A percentile compares a stretch with the other conserved stretches of the same genome.
phyloP scores from a whole-genome alignment of 2,113 vertebrate species.

The Narcine bancroftii region DNA sequence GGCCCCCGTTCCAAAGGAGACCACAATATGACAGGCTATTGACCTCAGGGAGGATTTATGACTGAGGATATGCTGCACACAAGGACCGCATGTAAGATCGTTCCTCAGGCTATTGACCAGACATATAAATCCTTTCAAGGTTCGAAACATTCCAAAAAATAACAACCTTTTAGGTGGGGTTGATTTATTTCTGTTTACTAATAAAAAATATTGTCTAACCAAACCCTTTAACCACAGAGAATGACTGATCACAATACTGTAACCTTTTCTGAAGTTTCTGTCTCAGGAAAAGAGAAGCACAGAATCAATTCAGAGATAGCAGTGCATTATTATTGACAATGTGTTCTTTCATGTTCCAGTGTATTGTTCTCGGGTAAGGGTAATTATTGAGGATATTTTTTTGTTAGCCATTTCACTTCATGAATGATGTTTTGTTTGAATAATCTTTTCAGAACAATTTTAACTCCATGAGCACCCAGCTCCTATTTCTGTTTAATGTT shows the following conservation, averaged over 20 bases:
- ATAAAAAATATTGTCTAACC: neutral
- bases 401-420: neutral
- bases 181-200: constrained; percentile 19
- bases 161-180: neutral
- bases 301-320: constrained; percentile 6
- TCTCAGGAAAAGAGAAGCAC: neutral
- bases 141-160: neutral
- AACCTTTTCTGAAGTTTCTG: neutral
- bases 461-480: neutral
- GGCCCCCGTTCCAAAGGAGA: neutral
- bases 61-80: neutral
- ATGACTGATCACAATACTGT: neutral
- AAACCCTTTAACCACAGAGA: neutral
- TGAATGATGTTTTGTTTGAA: constrained; percentile 20
- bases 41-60: neutral
- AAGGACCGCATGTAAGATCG: neutral
- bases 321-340: neutral
- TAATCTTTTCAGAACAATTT: neutral
- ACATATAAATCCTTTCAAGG: constrained; percentile 9
- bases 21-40: neutral
- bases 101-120: constrained; percentile 6
- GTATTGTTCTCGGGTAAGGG: neutral
- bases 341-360: neutral
- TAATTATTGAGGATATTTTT: constrained; percentile 4
- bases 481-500: neutral